Evolutionary conservation across 1,140 invertebrate species (phyloP).

Genomic region (Akabosia matsudoensis): DNA sequence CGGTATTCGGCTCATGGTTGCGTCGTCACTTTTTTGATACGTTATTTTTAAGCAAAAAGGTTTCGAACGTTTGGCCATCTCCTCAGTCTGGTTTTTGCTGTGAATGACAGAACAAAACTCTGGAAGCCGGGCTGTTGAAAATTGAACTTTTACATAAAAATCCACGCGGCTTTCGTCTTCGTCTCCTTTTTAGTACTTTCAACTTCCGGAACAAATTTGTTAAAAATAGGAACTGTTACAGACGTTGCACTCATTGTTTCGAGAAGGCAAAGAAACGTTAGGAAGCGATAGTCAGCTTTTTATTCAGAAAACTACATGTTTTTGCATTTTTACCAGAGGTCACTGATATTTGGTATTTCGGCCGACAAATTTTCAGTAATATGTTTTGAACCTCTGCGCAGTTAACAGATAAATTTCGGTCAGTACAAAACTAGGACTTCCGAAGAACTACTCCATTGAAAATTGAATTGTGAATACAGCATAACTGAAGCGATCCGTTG

Average conservation of each 20-base stretch:
- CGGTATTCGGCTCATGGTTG: not conserved
- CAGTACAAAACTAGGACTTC: not conserved
- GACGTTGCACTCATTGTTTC: too few relatives aligned
- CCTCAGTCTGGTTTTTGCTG: not conserved
- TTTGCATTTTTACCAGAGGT: too few relatives aligned
- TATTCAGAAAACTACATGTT: too few relatives aligned
- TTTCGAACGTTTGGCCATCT: not conserved
- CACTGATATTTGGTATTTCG: too few relatives aligned
- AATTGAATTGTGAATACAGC: not conserved
- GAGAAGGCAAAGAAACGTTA: too few relatives aligned
- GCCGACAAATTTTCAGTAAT: not conserved
- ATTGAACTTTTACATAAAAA: not conserved
- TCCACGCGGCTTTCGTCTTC: not conserved
- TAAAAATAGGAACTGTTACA: too few relatives aligned
- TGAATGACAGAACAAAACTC: slow-evolving; percentile 6
- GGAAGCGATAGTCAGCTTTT: too few relatives aligned
- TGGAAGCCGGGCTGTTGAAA: not conserved
- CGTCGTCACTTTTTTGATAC: not conserved
- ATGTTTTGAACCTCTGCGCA: not conserved
- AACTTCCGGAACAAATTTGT: not conserved
- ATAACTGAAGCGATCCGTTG: not conserved
- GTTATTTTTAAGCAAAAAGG: slow-evolving; percentile 14
- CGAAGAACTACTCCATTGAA: not conserved
- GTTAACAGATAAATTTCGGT: not conserved
- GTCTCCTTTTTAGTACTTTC: not conserved